Base-by-base conservation (phyloP, 2,888 invertebrate genomes). In the Boloria euphrosyne region DNA sequence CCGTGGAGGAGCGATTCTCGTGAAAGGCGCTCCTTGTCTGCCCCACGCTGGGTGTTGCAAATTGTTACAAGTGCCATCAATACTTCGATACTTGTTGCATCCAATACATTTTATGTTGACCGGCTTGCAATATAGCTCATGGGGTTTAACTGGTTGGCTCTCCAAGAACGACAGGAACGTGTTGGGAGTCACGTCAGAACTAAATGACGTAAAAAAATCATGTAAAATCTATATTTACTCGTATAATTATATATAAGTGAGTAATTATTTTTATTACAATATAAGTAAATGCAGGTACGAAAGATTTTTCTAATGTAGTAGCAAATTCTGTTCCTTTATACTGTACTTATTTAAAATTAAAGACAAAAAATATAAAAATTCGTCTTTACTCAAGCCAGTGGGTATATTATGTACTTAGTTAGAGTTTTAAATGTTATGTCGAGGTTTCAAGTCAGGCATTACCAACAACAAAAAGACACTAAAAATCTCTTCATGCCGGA, bases 1-100 rank as follows among this genome's bases (percentile, higher is more conserved):
- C 75, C 92, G 89, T 7, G 94, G 93, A 3, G 93, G 86, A 0
- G 94, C 87, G 13, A 95, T 87, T 75, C 95, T 91, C 0, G 94
- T 91, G 73, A 93, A 94, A 0, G 94, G 93, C 0, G 93, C 93
- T 0, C 91, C 86, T 1, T 90, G 82, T 13, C 93, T 80, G 14
- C 97, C 97, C 95, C 95, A 95, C 59, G 93, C 91, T 0, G 96
- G 94, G 69, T 95, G 90, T 55, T 93, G 84, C 66, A 93, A 83
- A 78, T 97, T 97, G 83, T 97, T 97, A 83, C 97, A 97, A 6
- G 95, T 94, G 6, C 97, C 97, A 80, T 97, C 96, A 51, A 95
- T 90, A 13, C 93, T 94, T 58, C 97, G 93, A 84, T 96, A 97
- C 60, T 77, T 77, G 52, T 72, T 71, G 27, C 69, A 67, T 7